phyloP scores from a whole-genome alignment of 2,888 invertebrate genomes.

The Deladenus siricidicola region DNA sequence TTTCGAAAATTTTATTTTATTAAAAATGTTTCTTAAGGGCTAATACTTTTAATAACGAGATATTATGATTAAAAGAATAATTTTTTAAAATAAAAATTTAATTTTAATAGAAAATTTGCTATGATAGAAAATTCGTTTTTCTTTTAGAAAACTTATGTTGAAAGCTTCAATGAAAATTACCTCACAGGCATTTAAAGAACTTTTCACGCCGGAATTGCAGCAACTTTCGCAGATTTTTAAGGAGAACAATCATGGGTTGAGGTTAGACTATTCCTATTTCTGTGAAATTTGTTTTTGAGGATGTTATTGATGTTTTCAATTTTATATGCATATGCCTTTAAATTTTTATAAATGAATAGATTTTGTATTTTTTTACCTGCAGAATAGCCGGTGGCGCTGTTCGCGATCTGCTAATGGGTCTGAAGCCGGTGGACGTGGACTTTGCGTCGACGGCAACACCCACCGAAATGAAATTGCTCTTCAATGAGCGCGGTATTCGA shows the following conservation, averaged over 20 bases:
- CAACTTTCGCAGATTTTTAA: constrained; percentile 69
- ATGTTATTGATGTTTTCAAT: too few relatives aligned
- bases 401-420: constrained; percentile 60
- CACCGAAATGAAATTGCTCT: constrained; percentile 72
- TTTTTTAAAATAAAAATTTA: too few relatives aligned
- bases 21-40: too few relatives aligned
- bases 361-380: constrained; percentile 6
- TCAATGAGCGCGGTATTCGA: constrained; percentile 62
- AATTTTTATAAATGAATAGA: neutral
- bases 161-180: constrained; percentile 16
- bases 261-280: constrained; percentile 54
- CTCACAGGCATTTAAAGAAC: constrained; percentile 65
- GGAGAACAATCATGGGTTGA: constrained; percentile 63
- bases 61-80: too few relatives aligned
- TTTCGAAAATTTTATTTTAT: too few relatives aligned
- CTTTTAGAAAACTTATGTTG: neutral
- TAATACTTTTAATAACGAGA: too few relatives aligned
- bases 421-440: constrained; percentile 78
- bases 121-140: neutral
- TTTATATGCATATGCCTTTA: too few relatives aligned
- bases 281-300: neutral
- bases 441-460: constrained; percentile 97
- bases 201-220: constrained; percentile 74
- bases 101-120: too few relatives aligned
- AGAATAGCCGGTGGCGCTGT: constrained; percentile 90